Evolutionary conservation across 2,113 vertebrate genomes (phyloP), one percentile per base, ranked within the genome.

Genomic region (Phodopus roborovskii): DNA sequence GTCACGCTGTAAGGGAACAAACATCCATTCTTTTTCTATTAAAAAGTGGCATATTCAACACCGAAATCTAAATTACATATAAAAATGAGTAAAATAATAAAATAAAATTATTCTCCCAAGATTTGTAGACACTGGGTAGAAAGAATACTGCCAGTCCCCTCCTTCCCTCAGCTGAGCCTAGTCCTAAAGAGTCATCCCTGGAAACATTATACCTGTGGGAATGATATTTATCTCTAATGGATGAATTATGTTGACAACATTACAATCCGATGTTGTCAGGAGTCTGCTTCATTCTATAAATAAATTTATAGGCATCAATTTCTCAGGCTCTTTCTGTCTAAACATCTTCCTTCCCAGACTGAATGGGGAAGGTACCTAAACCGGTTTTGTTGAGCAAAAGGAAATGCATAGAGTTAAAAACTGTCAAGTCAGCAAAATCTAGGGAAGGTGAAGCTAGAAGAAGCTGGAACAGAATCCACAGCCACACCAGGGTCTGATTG

Each of bases 241-340:
- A 91, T 87, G 56, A 97, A 78, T 89, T 89, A 91, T 79, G 71
- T 95, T 85, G 70, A 93, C 70, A 97, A 88, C 30, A 77, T 81
- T 96, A 87, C 15, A 83, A 75, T 74, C 91, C 24, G 86, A 48
- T 86, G 74, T 84, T 77, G 20, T 92, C 87, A 75, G 19, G 28
- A 96, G 73, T 45, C 93, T 94, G 71, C 92, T 85, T 95, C 71
- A 84, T 58, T 66, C 75, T 90, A n/a, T 53, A 92, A 94, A 96
- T 91, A 83, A 92, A 87, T n/a, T 77, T 68, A 91, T 1, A 94
- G 78, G 36, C 91, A 74, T 91, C 81, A 86, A 64, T 92, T 96
- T 95, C 84, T 86, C 81, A 88, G 85, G 75, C 26, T 88, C 7
- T 81, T 89, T 94, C 66, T 77, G 48, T 96, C 79, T 90, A 95